A percentile compares a stretch with the other conserved stretches of the same genome.
These are phyloP conservation scores for Temnothorax curvispinosus DNA, from an alignment of 1,140 invertebrate species.

Conservation along the genomic window DNA sequence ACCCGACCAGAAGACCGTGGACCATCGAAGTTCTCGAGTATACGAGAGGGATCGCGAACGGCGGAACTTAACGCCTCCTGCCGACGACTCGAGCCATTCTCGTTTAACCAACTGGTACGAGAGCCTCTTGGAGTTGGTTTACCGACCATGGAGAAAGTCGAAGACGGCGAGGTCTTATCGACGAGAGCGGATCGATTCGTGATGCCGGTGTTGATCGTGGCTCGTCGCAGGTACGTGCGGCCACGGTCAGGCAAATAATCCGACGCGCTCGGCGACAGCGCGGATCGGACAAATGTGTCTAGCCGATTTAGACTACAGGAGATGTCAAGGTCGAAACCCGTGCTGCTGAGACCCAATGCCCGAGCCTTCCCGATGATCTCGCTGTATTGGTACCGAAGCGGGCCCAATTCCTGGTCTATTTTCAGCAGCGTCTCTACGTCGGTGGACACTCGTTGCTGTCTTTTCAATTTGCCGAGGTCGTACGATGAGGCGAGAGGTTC, in stretches of 20 bases:
- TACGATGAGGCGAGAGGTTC: not conserved
- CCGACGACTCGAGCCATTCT: not conserved
- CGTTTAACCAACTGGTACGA: conserved; percentile 20
- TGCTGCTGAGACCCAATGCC: conserved; percentile 41
- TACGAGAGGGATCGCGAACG: not conserved
- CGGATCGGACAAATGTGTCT: not conserved
- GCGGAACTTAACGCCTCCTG: conserved; percentile 30
- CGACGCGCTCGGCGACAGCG: not conserved
- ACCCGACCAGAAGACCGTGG: not conserved
- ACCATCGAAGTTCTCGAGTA: not conserved
- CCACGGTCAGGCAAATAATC: conserved; percentile 6
- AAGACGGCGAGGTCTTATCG: conserved; percentile 41
- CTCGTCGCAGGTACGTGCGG: not conserved
- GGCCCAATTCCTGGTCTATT: conserved; percentile 71
- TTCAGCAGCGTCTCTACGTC: conserved; percentile 65
- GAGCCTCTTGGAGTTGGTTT: conserved; percentile 8
- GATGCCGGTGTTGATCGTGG: not conserved
- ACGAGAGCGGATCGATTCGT: conserved; percentile 36
- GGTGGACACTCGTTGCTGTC: not conserved
- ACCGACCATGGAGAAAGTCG: conserved; percentile 26
- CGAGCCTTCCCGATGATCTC: conserved; percentile 67
- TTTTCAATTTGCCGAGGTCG: not conserved
- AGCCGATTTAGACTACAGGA: not conserved
- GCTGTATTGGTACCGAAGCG: conserved; percentile 67
- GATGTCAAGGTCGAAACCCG: not conserved